Percentiles rank a stretch among this genome's conserved stretches.
Evolutionary conservation across 2,797 vertebrate genomes (phyloP).

Genomic region (Melanotaenia nigrans): DNA sequence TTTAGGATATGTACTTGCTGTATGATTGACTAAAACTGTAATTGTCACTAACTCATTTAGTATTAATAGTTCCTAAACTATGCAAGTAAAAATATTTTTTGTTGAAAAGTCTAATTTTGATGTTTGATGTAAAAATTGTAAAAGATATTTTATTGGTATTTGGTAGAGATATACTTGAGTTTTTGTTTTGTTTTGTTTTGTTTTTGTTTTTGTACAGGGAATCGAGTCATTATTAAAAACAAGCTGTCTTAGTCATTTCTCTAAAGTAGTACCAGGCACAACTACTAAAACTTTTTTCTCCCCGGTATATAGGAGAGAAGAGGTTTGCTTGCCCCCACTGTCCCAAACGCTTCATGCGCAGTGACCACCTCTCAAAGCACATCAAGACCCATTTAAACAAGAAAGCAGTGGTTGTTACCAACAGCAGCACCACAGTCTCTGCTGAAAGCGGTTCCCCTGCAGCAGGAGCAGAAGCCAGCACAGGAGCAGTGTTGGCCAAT

Average conservation of each 20-base stretch:
- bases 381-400: conserved; percentile 97
- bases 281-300: neutral
- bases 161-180: neutral
- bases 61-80: too few relatives aligned
- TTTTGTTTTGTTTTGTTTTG: too few relatives aligned
- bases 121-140: neutral
- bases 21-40: too few relatives aligned
- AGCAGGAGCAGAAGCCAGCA: conserved; percentile 78
- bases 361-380: conserved; percentile 97
- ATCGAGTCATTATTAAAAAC: neutral
- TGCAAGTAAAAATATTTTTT: too few relatives aligned
- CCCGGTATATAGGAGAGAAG: conserved; percentile 88
- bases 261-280: neutral
- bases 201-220: neutral
- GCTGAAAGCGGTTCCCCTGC: conserved; percentile 80
- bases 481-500: conserved; percentile 73
- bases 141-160: neutral
- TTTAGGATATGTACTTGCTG: too few relatives aligned
- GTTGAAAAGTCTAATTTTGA: too few relatives aligned
- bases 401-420: conserved; percentile 74
- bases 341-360: conserved; percentile 98
- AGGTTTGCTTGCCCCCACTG: conserved; percentile 92
- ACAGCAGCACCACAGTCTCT: conserved; percentile 35
- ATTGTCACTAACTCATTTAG: too few relatives aligned
- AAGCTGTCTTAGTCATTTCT: neutral